Evolutionary conservation across 2,797 vertebrate species (phyloP), one percentile per base, ranked within the genome.

Genomic region (Sebastes kiyomatsui): DNA sequence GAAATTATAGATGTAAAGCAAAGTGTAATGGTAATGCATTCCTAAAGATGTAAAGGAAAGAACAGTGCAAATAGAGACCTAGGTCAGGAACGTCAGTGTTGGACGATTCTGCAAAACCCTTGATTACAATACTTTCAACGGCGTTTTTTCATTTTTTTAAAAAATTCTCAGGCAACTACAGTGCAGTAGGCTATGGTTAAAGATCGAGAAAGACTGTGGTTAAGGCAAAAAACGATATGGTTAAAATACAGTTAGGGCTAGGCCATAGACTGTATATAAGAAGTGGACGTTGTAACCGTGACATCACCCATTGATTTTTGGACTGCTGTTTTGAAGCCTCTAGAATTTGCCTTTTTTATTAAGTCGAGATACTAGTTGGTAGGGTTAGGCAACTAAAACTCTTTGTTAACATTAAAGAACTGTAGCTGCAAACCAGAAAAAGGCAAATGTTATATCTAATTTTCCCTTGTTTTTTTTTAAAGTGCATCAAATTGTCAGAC

Each of bases 1-100:
- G 64, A 58, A 77, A 68, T 61, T 73, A 56, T 72, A 67, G n/a
- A 83, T 78, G 59, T 72, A 33, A 72, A 85, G 54, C 46, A 33
- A 27, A 14, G 25, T 62, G 10, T 12, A 65, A 64, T 54, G 35
- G 58, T 38, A 60, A 71, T 42, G 33, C 28, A 23, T 20, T 30
- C 14, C 32, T 13, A 8, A 67, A 30, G 18, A 16, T n/a, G 25
- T 13, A 8, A 11, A 42, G 25, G 23, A 67, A 38, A 64, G n/a
- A 5, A 55, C 2, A 32, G 12, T 28, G 42, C 23, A 27, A 32
- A 27, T 11, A 6, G 35, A 27, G 7, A n/a, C 20, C 7, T 18
- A 8, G 16, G 32, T 59, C 35, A 59, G 35, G 10, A 67, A 52
- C 2, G 1, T 68, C 35, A 38, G 35, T 14, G 35, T 14, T 38